Conservation (phyloP, 2,113 vertebrate species). For the Sula dactylatra region DNA sequence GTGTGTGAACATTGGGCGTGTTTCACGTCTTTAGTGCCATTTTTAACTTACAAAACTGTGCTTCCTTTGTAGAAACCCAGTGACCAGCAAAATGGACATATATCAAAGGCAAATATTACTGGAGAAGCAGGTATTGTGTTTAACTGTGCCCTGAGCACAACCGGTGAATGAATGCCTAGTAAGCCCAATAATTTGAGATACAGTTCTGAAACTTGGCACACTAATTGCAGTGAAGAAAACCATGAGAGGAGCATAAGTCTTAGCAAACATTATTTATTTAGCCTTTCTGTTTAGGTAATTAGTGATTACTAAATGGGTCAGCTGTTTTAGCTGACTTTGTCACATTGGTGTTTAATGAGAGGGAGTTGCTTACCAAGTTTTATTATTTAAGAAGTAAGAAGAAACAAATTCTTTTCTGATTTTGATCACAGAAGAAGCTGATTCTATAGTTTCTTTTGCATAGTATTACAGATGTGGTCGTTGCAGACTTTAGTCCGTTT, state of each 20-base stretch:
- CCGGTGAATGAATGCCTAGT: background rate
- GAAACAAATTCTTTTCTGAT: background rate
- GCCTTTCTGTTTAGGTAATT: background rate
- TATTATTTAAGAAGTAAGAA: background rate
- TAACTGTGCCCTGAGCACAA: background rate
- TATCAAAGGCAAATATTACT: slow-evolving; percentile 65
- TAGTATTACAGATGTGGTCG: background rate
- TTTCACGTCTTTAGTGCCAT: background rate
- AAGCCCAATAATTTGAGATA: background rate
- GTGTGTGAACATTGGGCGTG: background rate
- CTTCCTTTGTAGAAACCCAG: slow-evolving; percentile 78
- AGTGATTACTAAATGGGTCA: background rate
- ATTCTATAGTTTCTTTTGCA: background rate
- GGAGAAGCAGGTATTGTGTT: slow-evolving; percentile 77
- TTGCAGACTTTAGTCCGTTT: background rate
- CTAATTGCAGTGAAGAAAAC: background rate
- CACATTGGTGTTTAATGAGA: background rate
- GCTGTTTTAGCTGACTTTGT: background rate
- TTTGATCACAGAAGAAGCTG: background rate
- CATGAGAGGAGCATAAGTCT: background rate
- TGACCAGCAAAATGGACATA: slow-evolving; percentile 86
- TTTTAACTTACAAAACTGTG: background rate
- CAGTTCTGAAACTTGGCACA: background rate
- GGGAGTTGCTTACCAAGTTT: background rate
- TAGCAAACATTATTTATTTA: background rate